These are phyloP conservation scores for Microtus pennsylvanicus DNA, from an alignment of 2,113 vertebrate species.

Conservation along the genomic window DNA sequence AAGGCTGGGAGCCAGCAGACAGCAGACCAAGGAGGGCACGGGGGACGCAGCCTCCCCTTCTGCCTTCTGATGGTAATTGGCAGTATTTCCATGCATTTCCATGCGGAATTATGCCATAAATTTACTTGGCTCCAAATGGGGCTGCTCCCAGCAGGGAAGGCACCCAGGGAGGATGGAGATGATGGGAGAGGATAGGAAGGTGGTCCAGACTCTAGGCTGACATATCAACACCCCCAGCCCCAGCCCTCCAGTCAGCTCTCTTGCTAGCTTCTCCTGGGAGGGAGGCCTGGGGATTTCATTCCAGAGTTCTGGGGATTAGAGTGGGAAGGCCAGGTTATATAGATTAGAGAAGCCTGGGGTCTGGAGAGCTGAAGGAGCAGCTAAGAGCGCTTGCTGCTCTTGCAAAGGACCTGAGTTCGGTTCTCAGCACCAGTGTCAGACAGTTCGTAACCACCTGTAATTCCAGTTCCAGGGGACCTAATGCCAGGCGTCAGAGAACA, in stretches of 20 bases:
- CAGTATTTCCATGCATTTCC: constrained; percentile 88
- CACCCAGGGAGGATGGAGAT: background rate
- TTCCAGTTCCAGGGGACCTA: background rate
- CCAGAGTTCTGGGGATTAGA: background rate
- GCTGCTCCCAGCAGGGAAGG: constrained; percentile 68
- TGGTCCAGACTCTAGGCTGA: background rate
- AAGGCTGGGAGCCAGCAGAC: constrained; percentile 65
- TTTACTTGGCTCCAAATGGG: constrained; percentile 81
- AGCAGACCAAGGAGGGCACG: constrained; percentile 48
- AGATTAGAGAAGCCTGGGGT: background rate
- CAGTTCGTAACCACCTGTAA: background rate
- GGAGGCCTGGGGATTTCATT: background rate
- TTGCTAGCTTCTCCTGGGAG: background rate
- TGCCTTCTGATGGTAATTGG: constrained; percentile 86
- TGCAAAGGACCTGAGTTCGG: background rate
- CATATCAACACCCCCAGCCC: background rate
- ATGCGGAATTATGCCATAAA: constrained; percentile 85
- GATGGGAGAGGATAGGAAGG: background rate
- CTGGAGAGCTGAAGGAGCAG: background rate
- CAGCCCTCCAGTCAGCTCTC: background rate
- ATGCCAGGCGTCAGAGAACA: background rate
- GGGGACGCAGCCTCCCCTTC: constrained; percentile 64
- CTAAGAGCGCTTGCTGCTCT: background rate
- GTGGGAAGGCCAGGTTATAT: too few relatives aligned
- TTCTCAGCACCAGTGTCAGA: background rate